Base-by-base conservation (phyloP, 2,113 vertebrate genomes). In the Silurus asotus region DNA sequence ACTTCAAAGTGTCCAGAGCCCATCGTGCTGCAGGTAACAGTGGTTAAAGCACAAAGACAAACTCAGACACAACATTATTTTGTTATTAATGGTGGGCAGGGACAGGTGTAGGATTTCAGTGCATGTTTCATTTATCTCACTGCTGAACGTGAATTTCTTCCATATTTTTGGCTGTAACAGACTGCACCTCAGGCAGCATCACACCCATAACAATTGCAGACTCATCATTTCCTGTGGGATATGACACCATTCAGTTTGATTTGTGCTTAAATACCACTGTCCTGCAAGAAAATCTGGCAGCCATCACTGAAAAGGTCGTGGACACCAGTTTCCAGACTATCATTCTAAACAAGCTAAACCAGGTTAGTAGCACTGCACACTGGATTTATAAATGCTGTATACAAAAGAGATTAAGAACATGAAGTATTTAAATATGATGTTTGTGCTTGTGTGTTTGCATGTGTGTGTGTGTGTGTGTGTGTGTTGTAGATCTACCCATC, bases 291-390 rank as follows among this genome's bases (percentile, higher is more conserved):
- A 91, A 92, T 59, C 80, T 89, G 8, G 90, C 85, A 55, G 67
- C n/a, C 59, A 83, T 92, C 74, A 86, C 86, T 86, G 76, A 70
- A 64, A 91, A 88, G 80, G 86, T 92, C 15, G 79, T 86, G 15
- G 86, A 85, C 51, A 51, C 45, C 19, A 64, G 37, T 56, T 78
- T 85, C 17, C 87, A 89, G 84, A 81, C 10, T 6, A 7, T 82
- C 45, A 84, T 91, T 85, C 65, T 91, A 78, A 56, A 74, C 78
- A 91, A 87, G 78, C 76, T 92, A 61, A 86, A 67, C 20, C 69
- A 89, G 91, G 91, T 90, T 83, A 87, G 59, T 8, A 45, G n/a
- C 10, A 78, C 23, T 28, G 6, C 23, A 15, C 9, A 84, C 53
- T 61, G 53, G 20, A 70, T n/a, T 53, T 11, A 3, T 65, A 2